Base-by-base conservation (phyloP, 2,888 invertebrate genomes). In the Nycteola revayana region DNA sequence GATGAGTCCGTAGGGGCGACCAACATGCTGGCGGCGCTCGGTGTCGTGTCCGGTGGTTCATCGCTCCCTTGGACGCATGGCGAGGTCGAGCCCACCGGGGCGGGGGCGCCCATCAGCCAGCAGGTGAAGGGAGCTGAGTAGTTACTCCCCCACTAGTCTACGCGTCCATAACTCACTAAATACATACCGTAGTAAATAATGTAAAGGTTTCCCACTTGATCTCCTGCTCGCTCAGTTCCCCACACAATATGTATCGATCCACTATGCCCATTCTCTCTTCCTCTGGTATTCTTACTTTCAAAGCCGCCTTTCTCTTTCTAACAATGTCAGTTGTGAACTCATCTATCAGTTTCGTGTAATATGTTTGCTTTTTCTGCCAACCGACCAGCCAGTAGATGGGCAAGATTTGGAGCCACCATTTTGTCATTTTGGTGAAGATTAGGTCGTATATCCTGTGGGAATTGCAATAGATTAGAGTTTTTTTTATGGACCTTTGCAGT, bases 371-470 rank as follows among this genome's bases (percentile, higher is more conserved):
- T 9, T 46, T 60, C 30, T 59, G 58, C 3, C 37, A 52, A 0
- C 80, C 80, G 0, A 60, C 33, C 3, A 78, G 7, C 69, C 76
- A 75, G 43, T 58, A 75, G 1, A 84, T 40, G 0, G 77, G 0
- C 0, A 84, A 83, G 25, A 83, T 63, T 22, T 79, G 81, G 0
- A 80, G 59, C 82, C 82, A 85, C 81, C 82, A 84, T 30, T 54
- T 59, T 0, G 77, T 76, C 70, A 83, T 83, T 36, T 68, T 76
- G 7, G 51, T 45, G 45, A 78, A 83, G 1, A 80, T 56, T 0
- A 72, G 30, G 1, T 54, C 52, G 44, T 85, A 83, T 2, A 81
- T 34, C 1, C 84, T 84, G 66, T 9, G 18, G 1, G n/a, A n/a
- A n/a, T n/a, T n/a, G n/a, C n/a, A n/a, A n/a, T n/a, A n/a, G n/a